Percentiles rank a stretch among this genome's conserved stretches.
Evolutionary conservation across 2,888 invertebrate genomes (phyloP).

Genomic region (Ethmia dodecea): DNA sequence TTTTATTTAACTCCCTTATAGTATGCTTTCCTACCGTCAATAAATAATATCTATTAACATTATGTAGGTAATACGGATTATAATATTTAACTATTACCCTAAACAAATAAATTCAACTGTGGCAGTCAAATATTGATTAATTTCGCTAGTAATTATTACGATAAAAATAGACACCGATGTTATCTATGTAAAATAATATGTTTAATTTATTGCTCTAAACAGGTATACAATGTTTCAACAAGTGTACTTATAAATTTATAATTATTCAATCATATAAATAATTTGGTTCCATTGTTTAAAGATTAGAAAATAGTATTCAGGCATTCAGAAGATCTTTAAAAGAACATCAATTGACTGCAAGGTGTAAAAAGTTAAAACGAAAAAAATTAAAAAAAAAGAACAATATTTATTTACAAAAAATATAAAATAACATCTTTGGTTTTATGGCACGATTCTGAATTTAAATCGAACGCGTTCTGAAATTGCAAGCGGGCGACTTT

Average conservation of each 20-base stretch:
- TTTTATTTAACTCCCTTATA: too few species aligned
- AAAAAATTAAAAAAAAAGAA: constrained; percentile 30
- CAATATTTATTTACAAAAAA: constrained; percentile 50
- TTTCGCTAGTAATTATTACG: constrained; percentile 45
- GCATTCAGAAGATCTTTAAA: constrained; percentile 23
- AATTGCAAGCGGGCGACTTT: constrained; percentile 44
- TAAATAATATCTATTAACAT: too few species aligned
- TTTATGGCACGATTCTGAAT: constrained; percentile 25
- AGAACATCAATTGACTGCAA: constrained; percentile 20
- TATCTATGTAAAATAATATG: constrained; percentile 41
- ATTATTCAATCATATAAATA: constrained; percentile 33
- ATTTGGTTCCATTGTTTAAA: constrained; percentile 50
- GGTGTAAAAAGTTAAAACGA: constrained; percentile 25
- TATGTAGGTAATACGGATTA: too few species aligned
- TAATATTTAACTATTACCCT: too few species aligned
- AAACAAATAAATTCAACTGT: too few species aligned
- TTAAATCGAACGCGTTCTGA: constrained; percentile 23
- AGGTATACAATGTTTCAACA: constrained; percentile 52
- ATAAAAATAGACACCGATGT: constrained; percentile 65
- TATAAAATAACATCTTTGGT: constrained; percentile 44
- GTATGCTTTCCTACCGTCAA: too few species aligned
- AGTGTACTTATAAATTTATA: constrained; percentile 35
- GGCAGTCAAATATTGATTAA: constrained; percentile 49
- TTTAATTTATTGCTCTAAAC: constrained; percentile 65
- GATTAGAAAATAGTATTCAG: constrained; percentile 29